Conservation (phyloP, 1,140 invertebrate genomes). For the Zaprionus tsacasi region DNA sequence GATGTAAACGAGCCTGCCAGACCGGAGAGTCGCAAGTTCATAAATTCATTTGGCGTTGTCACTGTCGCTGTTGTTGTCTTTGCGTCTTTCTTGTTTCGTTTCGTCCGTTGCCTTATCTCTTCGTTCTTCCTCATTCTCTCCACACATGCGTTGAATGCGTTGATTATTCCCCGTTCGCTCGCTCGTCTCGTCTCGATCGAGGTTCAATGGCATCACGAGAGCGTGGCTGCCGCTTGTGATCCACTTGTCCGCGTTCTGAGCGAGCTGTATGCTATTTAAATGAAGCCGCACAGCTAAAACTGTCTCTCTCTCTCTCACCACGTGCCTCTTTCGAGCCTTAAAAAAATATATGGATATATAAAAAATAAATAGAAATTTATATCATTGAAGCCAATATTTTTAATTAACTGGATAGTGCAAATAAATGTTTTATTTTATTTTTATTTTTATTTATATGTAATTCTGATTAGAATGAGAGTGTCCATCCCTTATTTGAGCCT, state of each 20-base stretch:
- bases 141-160: constrained; percentile 44
- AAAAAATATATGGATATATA: too few species aligned
- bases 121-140: neutral
- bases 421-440: neutral
- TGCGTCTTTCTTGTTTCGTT: constrained; percentile 62
- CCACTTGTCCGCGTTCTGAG: neutral
- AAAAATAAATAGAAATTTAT: too few species aligned
- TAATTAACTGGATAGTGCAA: neutral
- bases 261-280: neutral
- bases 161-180: constrained; percentile 40
- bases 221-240: neutral
- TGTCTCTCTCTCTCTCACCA: neutral
- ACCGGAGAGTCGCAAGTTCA: constrained; percentile 57
- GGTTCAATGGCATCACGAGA: constrained; percentile 62
- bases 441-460: neutral
- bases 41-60: constrained; percentile 71
- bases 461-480: constrained; percentile 53
- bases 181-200: constrained; percentile 39
- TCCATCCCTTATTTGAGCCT: constrained; percentile 42
- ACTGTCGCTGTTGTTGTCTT: constrained; percentile 45
- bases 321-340: neutral
- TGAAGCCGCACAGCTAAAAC: neutral
- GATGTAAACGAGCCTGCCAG: constrained; percentile 14
- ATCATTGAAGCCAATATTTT: neutral
- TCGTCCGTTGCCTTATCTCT: constrained; percentile 38